A percentile compares a stretch with the other conserved stretches of the same genome.
Evolutionary conservation across 2,113 vertebrate genomes (phyloP).

Genomic region (Sminthopsis crassicaudata): DNA sequence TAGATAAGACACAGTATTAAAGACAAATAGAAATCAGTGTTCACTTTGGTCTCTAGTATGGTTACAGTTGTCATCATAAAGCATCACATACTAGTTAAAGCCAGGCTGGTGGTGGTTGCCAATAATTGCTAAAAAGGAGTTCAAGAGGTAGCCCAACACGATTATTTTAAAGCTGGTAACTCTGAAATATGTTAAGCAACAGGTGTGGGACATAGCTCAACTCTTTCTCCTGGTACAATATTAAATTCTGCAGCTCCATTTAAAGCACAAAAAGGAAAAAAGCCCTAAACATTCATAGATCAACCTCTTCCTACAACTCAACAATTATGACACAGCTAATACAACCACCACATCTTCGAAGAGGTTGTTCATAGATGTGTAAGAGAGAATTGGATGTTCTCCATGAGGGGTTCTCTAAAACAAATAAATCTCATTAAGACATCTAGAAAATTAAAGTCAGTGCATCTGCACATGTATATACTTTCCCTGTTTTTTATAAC

Average conservation of each 20-base stretch:
- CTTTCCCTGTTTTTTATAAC: constrained; percentile 84
- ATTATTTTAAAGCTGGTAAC: constrained; percentile 75
- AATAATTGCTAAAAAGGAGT: constrained; percentile 79
- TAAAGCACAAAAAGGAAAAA: constrained; percentile 56
- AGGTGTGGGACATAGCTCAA: constrained; percentile 75
- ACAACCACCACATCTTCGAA: constrained; percentile 78
- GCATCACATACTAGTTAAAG: constrained; percentile 81
- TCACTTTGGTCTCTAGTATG: constrained; percentile 89
- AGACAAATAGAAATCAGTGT: constrained; percentile 85
- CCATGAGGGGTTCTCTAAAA: constrained; percentile 83
- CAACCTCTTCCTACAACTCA: constrained; percentile 77
- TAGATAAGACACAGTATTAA: constrained; percentile 87
- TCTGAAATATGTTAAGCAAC: constrained; percentile 74
- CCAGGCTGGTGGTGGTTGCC: constrained; percentile 81
- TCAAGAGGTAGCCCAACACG: constrained; percentile 86
- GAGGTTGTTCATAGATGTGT: constrained; percentile 80
- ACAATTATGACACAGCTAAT: constrained; percentile 77
- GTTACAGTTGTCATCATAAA: constrained; percentile 81
- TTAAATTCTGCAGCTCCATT: constrained; percentile 70
- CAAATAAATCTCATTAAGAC: constrained; percentile 85
- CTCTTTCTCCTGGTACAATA: constrained; percentile 76
- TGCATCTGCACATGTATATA: constrained; percentile 82
- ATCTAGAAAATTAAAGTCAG: constrained; percentile 85
- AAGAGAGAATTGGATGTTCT: constrained; percentile 78
- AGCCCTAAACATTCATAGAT: constrained; percentile 64